These are phyloP conservation scores for Pteronura brasiliensis DNA, from an alignment of 2,113 vertebrate species.

Conservation along the genomic window DNA sequence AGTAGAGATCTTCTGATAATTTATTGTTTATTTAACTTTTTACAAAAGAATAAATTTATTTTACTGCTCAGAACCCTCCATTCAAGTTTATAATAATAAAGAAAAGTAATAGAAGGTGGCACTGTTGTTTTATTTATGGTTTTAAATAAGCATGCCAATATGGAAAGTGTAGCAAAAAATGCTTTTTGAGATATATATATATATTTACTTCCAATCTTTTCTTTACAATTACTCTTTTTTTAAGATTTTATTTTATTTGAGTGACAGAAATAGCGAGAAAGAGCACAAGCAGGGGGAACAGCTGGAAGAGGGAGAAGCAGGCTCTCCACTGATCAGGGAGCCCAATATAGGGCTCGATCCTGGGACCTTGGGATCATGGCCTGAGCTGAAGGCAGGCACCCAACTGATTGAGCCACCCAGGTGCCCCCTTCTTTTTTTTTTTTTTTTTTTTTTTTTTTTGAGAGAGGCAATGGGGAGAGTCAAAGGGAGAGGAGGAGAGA, in stretches of 20 bases:
- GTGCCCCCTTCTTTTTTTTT: not conserved
- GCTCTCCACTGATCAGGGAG: too few species aligned
- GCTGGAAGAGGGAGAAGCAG: too few species aligned
- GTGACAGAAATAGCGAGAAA: too few species aligned
- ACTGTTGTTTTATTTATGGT: not conserved
- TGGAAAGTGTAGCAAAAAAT: not conserved
- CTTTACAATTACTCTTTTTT: not conserved
- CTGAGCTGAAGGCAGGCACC: too few species aligned
- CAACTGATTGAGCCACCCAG: too few species aligned
- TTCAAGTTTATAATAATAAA: not conserved
- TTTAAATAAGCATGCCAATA: constrained; percentile 18
- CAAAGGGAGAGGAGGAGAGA: not conserved
- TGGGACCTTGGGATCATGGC: too few species aligned
- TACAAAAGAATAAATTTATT: not conserved
- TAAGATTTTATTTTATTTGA: too few species aligned
- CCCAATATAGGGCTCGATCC: too few species aligned
- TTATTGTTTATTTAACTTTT: constrained; percentile 45
- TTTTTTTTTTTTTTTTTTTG: not conserved
- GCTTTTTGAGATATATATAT: not conserved
- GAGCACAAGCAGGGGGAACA: too few species aligned
- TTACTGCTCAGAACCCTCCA: not conserved
- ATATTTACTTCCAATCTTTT: not conserved
- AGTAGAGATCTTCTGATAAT: not conserved
- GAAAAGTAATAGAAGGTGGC: not conserved
- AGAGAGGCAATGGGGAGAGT: not conserved